Evolutionary conservation across 1,140 invertebrate species (phyloP).

Genomic region (Drosophila pruinosa): DNA sequence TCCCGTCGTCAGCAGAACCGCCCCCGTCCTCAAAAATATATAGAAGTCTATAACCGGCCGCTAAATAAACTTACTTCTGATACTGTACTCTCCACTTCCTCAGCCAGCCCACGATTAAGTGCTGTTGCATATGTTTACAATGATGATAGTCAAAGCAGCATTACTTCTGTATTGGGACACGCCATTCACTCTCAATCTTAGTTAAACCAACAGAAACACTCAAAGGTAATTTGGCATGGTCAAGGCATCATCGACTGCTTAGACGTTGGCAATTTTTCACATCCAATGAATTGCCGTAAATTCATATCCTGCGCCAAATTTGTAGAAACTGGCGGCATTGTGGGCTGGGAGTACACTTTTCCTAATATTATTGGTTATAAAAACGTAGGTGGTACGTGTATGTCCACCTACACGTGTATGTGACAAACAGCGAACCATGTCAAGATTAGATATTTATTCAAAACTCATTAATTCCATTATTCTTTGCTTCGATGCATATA

Average conservation of each 20-base stretch:
- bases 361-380: no score
- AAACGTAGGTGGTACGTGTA: no score
- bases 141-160: neutral
- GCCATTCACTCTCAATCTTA: neutral
- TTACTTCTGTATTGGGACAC: constrained; percentile 2
- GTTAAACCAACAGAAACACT: constrained; percentile 5
- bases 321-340: constrained; percentile 87
- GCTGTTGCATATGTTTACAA: constrained; percentile 18
- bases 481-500: no score
- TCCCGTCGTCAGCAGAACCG: constrained; percentile 64
- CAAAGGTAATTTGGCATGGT: constrained; percentile 81
- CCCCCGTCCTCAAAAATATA: constrained; percentile 68
- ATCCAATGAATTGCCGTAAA: constrained; percentile 93
- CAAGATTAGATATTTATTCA: no score
- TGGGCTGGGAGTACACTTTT: constrained; percentile 94
- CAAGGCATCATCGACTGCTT: constrained; percentile 89
- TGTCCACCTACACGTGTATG: no score
- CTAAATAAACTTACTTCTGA: constrained; percentile 52
- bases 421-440: no score
- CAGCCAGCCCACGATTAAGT: constrained; percentile 7
- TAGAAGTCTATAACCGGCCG: constrained; percentile 65
- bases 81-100: constrained; percentile 30
- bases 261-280: constrained; percentile 94
- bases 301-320: constrained; percentile 94
- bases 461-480: no score